Conservation (phyloP, 2,888 invertebrate genomes). For the Eurytoma adleriae region DNA sequence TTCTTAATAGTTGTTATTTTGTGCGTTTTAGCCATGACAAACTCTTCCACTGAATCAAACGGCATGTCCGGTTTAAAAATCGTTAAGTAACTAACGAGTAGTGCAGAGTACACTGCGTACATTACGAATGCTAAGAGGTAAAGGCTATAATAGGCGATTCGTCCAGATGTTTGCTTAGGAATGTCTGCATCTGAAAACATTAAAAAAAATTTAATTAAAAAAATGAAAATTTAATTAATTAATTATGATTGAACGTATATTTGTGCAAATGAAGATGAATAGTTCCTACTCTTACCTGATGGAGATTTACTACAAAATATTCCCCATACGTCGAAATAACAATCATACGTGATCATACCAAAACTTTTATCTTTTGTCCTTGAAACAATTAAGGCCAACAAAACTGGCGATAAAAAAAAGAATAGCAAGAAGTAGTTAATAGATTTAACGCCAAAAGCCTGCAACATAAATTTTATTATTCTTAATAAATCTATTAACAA, state of each 20-base stretch:
- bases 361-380: background rate
- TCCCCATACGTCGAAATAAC: slow-evolving; percentile 38
- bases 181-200: slow-evolving; percentile 32
- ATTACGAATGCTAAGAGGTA: slow-evolving; percentile 40
- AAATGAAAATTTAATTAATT: no score
- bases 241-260: background rate
- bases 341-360: background rate
- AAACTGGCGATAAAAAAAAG: slow-evolving; percentile 18
- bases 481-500: background rate
- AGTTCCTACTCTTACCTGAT: slow-evolving; percentile 6
- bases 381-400: background rate
- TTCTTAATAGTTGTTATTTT: slow-evolving; percentile 21
- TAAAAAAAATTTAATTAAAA: background rate
- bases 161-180: slow-evolving; percentile 48
- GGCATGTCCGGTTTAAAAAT: slow-evolving; percentile 54
- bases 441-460: slow-evolving; percentile 22
- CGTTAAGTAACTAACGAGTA: slow-evolving; percentile 61
- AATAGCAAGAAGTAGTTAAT: background rate
- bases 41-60: slow-evolving; percentile 50
- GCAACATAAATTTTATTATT: background rate
- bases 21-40: slow-evolving; percentile 20
- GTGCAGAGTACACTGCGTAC: slow-evolving; percentile 58
- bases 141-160: slow-evolving; percentile 52
- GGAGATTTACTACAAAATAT: slow-evolving; percentile 28
- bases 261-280: background rate